Base-by-base conservation (phyloP, 2,888 invertebrate species). In the Bombyx huttoni region DNA sequence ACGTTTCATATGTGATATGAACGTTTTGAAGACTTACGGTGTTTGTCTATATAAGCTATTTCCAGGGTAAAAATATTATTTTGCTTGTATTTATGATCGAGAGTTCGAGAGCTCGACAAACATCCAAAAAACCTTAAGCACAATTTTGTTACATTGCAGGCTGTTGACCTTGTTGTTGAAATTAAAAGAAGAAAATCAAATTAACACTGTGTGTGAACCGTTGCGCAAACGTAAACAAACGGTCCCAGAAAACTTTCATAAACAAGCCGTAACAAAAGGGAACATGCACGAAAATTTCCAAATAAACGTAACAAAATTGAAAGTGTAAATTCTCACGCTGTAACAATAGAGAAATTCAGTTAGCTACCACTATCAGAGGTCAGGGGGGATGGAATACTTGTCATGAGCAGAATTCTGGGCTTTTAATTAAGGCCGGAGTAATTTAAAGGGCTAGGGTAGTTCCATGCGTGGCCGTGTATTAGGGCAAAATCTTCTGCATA, bases 361-460 rank as follows among this genome's bases (percentile, higher is more conserved):
- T 75, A 75, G 64, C 60, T 61, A 64, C 69, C 73, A 75, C 74
- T 75, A 77, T 71, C 72, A 68, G 71, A 75, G 78, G 74, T 73
- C 75, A 64, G 65, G 69, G 70, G 24, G 60, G 71, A 75, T 73
- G 73, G 74, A 80, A 87, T 86, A 86, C 84, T 87, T 87, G 86
- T 85, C 87, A 82, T 82, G 83, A 79, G 77, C 85, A 81, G 81
- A 83, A 86, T 84, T 77, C 83, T 80, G 74, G 77, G 83, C 79
- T 84, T 87, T 87, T 87, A 87, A 87, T 87, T 87, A 87, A 87
- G 80, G 79, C 81, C 73, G 70, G 65, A 81, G 87, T 87, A 87
- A 86, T 86, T 87, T 84, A 85, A 77, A 78, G 76, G 76, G 80
- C 73, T 74, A 67, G 73, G 77, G 65, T 60, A 61, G 65, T 64